Percentiles rank a stretch among this genome's conserved stretches.
phyloP scores from a whole-genome alignment of 2,888 invertebrate species.

The Mellilla xanthometata region DNA sequence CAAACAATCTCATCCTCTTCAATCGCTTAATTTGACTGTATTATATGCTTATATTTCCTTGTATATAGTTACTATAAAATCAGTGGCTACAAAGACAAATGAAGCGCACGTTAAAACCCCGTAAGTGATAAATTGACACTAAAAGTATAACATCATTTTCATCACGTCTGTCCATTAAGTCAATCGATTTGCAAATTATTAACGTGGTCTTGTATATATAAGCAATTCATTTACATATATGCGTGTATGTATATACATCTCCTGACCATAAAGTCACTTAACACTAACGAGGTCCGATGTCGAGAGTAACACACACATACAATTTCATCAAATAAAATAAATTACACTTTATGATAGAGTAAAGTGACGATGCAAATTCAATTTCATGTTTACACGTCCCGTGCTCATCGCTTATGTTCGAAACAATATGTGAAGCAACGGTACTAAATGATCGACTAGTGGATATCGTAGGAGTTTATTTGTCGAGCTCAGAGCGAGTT shows the following conservation, averaged over 20 bases:
- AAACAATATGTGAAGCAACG: constrained; percentile 51
- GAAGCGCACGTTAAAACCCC: too few relatives aligned
- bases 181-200: constrained; percentile 28
- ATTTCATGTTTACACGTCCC: constrained; percentile 42
- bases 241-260: constrained; percentile 30
- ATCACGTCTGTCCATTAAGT: too few relatives aligned
- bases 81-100: too few relatives aligned
- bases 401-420: constrained; percentile 43
- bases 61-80: too few relatives aligned
- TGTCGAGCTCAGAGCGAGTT: constrained; percentile 49
- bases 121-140: too few relatives aligned
- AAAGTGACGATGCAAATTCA: constrained; percentile 42
- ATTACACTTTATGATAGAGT: constrained; percentile 15
- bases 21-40: too few relatives aligned
- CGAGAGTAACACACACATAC: constrained; percentile 32
- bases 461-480: constrained; percentile 47
- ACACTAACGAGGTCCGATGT: constrained; percentile 39
- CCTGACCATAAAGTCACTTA: constrained; percentile 35
- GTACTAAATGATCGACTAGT: constrained; percentile 52
- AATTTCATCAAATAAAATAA: constrained; percentile 37
- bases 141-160: too few relatives aligned
- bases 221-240: too few relatives aligned
- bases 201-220: too few relatives aligned
- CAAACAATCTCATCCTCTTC: too few relatives aligned
- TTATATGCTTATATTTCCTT: too few relatives aligned